Conservation (phyloP, 2,113 vertebrate species). For the Urocolius indicus region DNA sequence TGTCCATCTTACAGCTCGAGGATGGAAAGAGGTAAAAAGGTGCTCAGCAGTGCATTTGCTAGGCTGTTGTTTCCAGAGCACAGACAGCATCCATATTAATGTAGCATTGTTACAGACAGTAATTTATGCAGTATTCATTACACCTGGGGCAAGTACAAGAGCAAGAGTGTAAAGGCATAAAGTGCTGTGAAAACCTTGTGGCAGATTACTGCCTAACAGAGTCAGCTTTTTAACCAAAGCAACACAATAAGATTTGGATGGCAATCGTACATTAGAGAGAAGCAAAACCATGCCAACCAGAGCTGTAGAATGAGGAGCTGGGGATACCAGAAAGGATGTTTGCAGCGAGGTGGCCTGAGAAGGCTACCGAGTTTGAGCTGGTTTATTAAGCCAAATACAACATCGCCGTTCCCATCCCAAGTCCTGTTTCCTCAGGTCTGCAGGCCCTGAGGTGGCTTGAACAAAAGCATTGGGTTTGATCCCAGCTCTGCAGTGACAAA, state of each 20-base stretch:
- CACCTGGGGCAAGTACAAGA: constrained; percentile 9
- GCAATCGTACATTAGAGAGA: not conserved
- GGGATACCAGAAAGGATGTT: not conserved
- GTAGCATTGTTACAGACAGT: not conserved
- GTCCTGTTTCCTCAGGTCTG: not conserved
- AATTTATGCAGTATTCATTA: constrained; percentile 48
- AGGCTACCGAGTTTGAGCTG: not conserved
- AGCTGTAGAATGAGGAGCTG: not conserved
- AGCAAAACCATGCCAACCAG: not conserved
- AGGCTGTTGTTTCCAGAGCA: not conserved
- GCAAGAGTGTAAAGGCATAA: not conserved
- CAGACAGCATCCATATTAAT: constrained; percentile 31
- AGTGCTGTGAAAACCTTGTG: not conserved
- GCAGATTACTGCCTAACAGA: not conserved
- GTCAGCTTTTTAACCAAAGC: not conserved
- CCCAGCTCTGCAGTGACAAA: not conserved
- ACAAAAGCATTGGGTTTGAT: not conserved
- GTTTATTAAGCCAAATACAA: not conserved
- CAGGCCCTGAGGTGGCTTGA: not conserved
- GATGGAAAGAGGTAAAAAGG: not conserved
- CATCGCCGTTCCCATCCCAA: not conserved
- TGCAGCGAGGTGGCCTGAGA: not conserved
- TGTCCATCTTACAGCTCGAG: not conserved
- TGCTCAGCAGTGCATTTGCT: not conserved
- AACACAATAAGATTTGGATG: not conserved